Base-by-base conservation (phyloP, 2,888 invertebrate genomes). In the Diaperis boleti region DNA sequence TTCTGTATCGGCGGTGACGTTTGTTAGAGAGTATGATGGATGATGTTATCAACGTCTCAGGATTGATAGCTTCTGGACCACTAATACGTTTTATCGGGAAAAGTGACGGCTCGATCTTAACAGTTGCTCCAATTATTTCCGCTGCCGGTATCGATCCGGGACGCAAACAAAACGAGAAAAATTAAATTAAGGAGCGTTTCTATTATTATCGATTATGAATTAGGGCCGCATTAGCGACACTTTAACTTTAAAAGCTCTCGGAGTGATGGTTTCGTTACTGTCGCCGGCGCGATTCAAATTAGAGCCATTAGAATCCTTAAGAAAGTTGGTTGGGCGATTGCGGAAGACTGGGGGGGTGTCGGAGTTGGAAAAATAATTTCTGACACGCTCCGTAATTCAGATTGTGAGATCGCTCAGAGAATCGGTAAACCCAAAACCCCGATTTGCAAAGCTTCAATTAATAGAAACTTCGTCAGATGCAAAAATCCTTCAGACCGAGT, bases 41-140 rank as follows among this genome's bases (percentile, higher is more conserved):
- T 71, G 71, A 66, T 67, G 64, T 69, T 71, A 71, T 71, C 71
- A 68, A 68, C 64, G 66, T 69, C 63, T 62, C 55, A 45, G 64
- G 63, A 71, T 71, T 71, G 71, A 69, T 71, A 64, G 71, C 66
- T 69, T 66, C 62, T 66, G 62, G 66, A 66, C 68, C 59, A 54
- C 62, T 64, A 71, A 68, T 69, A 42, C 26, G 69, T 68, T 67
- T 68, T 66, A 69, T 67, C 54, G 59, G 18, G 49, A 50, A 56
- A 55, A 57, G 60, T 31, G 65, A 62, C 59, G 52, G 31, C 22
- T 55, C 50, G 62, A 57, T 62, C 54, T 42, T 55, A 67, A 65
- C 62, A 64, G 61, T 61, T 47, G 45, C 55, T 59, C 59, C 66
- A 66, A 68, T 68, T 68, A 64, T 59, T 59, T 59, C 57, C 42